Base-by-base conservation (phyloP, 2,113 vertebrate genomes). In the Todiramphus saurophagus region DNA sequence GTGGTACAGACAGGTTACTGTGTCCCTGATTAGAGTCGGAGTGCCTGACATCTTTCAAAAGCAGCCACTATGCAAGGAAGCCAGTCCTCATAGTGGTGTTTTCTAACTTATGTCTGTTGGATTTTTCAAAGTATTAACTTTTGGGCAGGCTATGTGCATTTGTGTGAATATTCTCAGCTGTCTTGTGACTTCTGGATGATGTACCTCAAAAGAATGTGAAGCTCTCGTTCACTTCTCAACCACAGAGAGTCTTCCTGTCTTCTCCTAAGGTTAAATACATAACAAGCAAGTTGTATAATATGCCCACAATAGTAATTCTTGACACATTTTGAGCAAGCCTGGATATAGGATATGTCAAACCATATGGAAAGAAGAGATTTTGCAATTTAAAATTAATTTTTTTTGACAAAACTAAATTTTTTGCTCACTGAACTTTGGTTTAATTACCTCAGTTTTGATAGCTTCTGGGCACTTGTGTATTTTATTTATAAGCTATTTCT, bases 221-320 rank as follows among this genome's bases (percentile, higher is more conserved):
- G 31, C 33, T 87, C 35, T 80, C 63, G 21, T 24, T 90, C 73
- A 23, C 25, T 92, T 86, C 75, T 88, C 58, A 31, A 75, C 60
- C 66, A n/a, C 35, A 72, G 37, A 59, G 39, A 77, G n/a, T 62
- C 16, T 67, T 88, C 16, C 44, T 82, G 28, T 81, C 48, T 80
- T 86, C 63, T 87, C 16, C 31, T 92, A 79, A 87, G 90, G 76
- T 94, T 96, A 96, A 92, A 92, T 33, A 69, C 16, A 2, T 82
- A 94, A 76, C 73, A 96, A 74, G 17, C 53, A 82, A 87, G 89
- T 96, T 97, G 86, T 91, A 41, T 96, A 97, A 96, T 82, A 89
- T 92, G 44, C 91, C 86, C 70, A 94, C 89, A 94, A 89, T 94
- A 96, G 94, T 94, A 93, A 91, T 92, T 91, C 89, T 89, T 95